Percentiles rank a stretch among this genome's conserved stretches.
Conservation (phyloP, 2,113 vertebrate species). For the Puntigrus tetrazona region DNA sequence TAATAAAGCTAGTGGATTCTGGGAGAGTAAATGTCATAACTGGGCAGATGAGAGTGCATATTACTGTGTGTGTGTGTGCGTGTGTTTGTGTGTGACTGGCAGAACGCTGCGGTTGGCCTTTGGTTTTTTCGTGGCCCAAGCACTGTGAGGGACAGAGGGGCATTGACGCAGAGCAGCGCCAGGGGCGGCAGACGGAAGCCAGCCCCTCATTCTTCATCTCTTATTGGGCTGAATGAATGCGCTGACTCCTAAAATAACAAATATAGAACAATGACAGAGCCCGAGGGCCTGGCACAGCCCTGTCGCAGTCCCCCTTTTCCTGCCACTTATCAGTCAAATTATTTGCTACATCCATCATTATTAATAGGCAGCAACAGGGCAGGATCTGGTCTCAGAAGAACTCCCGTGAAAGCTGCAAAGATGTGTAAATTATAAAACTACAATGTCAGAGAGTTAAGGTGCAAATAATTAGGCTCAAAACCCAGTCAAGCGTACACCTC, state of each 20-base stretch:
- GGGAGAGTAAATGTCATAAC: neutral
- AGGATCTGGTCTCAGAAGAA: neutral
- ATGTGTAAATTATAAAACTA: constrained; percentile 4
- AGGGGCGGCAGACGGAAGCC: constrained; percentile 59
- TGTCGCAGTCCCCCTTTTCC: neutral
- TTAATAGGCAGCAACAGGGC: constrained; percentile 1
- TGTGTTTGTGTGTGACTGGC: neutral
- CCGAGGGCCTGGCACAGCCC: neutral
- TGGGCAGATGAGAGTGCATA: neutral
- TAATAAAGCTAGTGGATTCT: neutral
- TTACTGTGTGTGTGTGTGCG: neutral
- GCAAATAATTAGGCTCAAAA: constrained; percentile 28
- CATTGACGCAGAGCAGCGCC: constrained; percentile 63
- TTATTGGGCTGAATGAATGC: constrained; percentile 21
- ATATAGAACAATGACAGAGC: constrained; percentile 22
- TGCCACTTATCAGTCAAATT: constrained; percentile 19
- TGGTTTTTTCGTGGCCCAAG: constrained; percentile 22
- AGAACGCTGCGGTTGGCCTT: neutral
- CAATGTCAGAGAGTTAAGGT: constrained; percentile 8
- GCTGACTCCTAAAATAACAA: constrained; percentile 41
- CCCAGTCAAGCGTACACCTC: constrained; percentile 6
- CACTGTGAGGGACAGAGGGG: constrained; percentile 58
- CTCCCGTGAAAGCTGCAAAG: neutral
- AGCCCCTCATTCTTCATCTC: constrained; percentile 49
- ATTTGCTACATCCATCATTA: neutral